These are phyloP conservation scores for Sinodicranocentrus sp. DNA, from an alignment of 2,888 invertebrate genomes.

Conservation along the genomic window DNA sequence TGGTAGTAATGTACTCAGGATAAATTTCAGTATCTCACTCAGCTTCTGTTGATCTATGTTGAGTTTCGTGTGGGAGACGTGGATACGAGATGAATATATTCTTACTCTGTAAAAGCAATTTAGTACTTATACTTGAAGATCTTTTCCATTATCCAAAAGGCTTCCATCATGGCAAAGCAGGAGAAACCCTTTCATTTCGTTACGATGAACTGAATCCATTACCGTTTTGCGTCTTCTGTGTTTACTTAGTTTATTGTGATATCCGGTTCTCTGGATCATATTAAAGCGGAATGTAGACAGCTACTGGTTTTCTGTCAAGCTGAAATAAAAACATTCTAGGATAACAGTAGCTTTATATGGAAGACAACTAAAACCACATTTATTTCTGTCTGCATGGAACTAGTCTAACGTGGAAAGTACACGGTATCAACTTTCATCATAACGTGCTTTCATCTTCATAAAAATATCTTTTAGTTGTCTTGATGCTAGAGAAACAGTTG, in stretches of 20 bases:
- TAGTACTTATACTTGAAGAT: neutral
- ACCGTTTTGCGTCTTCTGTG: constrained; percentile 46
- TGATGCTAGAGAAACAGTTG: constrained; percentile 11
- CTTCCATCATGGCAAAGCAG: neutral
- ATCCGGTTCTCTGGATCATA: constrained; percentile 57
- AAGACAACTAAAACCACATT: neutral
- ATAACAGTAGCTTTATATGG: neutral
- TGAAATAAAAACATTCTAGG: constrained; percentile 1
- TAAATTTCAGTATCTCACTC: no score
- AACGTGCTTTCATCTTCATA: constrained; percentile 31
- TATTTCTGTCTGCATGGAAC: neutral
- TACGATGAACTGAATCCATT: constrained; percentile 56
- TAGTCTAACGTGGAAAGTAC: constrained; percentile 28
- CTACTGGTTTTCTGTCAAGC: neutral
- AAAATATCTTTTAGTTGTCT: constrained; percentile 36
- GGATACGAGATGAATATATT: neutral
- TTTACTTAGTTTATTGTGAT: constrained; percentile 66
- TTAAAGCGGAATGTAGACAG: neutral
- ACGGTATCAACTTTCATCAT: constrained; percentile 35
- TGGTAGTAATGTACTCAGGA: neutral
- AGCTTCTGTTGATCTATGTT: no score
- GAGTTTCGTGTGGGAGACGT: no score
- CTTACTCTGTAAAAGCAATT: neutral
- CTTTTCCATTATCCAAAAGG: constrained; percentile 10
- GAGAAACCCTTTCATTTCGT: constrained; percentile 33